phyloP scores from a whole-genome alignment of 1,140 invertebrate species.

The Mactra quadrangularis region DNA sequence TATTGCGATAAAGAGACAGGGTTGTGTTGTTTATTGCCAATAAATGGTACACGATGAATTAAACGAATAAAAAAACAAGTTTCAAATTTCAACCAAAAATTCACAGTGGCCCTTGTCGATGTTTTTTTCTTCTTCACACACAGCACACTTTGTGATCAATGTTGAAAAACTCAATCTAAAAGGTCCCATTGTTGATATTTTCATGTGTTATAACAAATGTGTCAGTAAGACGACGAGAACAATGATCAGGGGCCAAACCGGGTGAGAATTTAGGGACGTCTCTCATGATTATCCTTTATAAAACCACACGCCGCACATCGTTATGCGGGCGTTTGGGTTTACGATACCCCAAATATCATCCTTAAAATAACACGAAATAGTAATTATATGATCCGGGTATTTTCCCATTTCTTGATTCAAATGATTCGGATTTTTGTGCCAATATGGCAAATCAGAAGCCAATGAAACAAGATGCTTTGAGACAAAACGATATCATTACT shows the following conservation, averaged over 20 bases:
- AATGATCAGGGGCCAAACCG: constrained; percentile 5
- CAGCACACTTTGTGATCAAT: background rate
- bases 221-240: background rate
- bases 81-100: constrained; percentile 35
- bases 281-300: background rate
- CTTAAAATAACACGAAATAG: too few relatives aligned
- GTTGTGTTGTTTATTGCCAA: constrained; percentile 50
- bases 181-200: constrained; percentile 14
- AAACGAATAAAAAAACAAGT: constrained; percentile 32
- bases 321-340: background rate
- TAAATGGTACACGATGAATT: constrained; percentile 41
- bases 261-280: background rate
- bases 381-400: too few relatives aligned
- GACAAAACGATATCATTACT: too few relatives aligned
- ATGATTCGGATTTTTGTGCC: too few relatives aligned
- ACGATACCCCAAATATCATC: too few relatives aligned
- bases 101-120: too few relatives aligned
- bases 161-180: background rate
- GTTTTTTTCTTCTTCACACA: too few relatives aligned
- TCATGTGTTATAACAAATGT: background rate
- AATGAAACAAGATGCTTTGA: too few relatives aligned
- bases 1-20: constrained; percentile 22
- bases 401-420: too few relatives aligned
- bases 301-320: background rate
- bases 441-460: too few relatives aligned